Evolutionary conservation across 30 jellyfish, hydroid and myxozoan species (phyloP), one percentile per base, ranked within the genome.

Genomic region (Turritopsis dohrnii): DNA sequence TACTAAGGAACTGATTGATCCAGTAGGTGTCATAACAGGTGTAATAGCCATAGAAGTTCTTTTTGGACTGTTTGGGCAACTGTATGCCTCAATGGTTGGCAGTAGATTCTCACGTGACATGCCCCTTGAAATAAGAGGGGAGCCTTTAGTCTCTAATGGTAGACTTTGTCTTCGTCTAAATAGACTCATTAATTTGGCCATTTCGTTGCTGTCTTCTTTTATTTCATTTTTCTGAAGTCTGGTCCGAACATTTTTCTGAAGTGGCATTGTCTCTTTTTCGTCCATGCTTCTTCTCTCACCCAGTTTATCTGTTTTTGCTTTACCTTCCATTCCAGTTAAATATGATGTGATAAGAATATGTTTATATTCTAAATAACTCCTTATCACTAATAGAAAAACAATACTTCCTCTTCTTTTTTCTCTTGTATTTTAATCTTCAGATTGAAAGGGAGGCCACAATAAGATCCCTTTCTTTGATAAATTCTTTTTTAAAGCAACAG

Each of bases 1-100:
- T 3, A 82, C 89, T 27, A 82, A 66, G 13, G 89, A 82, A 72
- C 89, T 82, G 20, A 82, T 71, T 20, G 89, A 82, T 0, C 52
- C 53, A 16, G 71, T 18, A 8, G 89, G 89, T 17, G 89, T 82
- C 28, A 82, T 29, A 25, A 41, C 41, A 24, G 89, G 89, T 28
- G 89, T 65, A 18, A 66, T 22, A 29, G 60, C 65, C 54, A 53
- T 53, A 41, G 77, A 69, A 21, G 31, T 23, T n/a, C 77, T 23
- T 19, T 69, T 23, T 69, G 77, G 77, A 27, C 77, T 69, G 28
- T 27, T 27, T n/a, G 77, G 77, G 19, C 77, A 69, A 21, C 77
- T 69, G 19, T n/a, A 69, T 0, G 77, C 77, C 9, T 69, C 77
- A 69, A 69, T 69, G 28, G 77, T 69, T 23, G 77, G 30, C 23